phyloP scores from a whole-genome alignment of 2,888 invertebrate species.

The Drosophila multiciliata region DNA sequence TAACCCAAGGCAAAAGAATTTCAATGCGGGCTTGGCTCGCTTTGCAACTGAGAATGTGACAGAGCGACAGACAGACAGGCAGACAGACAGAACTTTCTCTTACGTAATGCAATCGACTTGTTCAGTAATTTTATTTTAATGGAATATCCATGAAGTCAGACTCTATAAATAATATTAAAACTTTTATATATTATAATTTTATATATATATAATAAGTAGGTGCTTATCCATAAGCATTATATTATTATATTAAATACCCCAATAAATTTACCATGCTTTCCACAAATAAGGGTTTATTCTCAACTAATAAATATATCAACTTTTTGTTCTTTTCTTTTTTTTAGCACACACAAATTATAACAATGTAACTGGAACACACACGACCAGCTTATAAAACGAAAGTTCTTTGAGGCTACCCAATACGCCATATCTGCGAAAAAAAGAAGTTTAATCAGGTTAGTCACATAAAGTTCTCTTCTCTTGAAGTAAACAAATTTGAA shows the following conservation, averaged over 20 bases:
- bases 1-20: conserved; percentile 51
- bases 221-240: neutral
- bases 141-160: neutral
- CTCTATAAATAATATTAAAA: neutral
- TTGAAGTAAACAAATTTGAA: neutral
- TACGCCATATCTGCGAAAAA: conserved; percentile 4
- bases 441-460: conserved; percentile 51
- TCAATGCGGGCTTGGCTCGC: conserved; percentile 54
- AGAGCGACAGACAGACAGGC: conserved; percentile 25
- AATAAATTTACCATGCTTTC: neutral
- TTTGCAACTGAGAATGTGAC: conserved; percentile 14
- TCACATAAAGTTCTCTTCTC: conserved; percentile 7
- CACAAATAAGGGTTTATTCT: neutral
- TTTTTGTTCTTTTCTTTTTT: conserved; percentile 16
- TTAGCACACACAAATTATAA: conserved; percentile 33
- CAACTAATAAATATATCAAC: neutral
- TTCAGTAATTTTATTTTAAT: neutral
- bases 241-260: neutral
- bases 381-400: conserved; percentile 15
- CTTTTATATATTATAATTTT: neutral
- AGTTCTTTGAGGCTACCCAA: conserved; percentile 22
- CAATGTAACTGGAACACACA: conserved; percentile 51
- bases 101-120: conserved; percentile 54
- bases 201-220: neutral
- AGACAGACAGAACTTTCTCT: conserved; percentile 37